phyloP scores from a whole-genome alignment of 2,797 vertebrate genomes.

The Syngnathus acus region DNA sequence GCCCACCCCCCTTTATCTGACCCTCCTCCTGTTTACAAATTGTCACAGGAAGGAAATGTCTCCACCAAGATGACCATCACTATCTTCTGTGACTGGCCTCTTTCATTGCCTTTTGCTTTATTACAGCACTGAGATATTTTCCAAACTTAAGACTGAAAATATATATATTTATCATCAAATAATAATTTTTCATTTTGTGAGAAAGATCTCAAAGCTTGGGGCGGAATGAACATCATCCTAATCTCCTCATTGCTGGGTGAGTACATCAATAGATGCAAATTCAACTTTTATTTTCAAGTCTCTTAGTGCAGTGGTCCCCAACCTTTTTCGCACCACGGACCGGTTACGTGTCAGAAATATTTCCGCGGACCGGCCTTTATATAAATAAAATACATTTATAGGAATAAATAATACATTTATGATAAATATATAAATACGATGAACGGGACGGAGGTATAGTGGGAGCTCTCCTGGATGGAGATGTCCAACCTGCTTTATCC shows the following conservation, averaged over 20 bases:
- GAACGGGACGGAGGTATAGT: constrained; percentile 65
- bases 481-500: constrained; percentile 63
- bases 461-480: constrained; percentile 74
- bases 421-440: no score
- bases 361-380: no score
- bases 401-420: no score
- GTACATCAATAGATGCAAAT: constrained; percentile 16
- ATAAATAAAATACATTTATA: no score
- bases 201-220: not conserved
- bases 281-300: not conserved
- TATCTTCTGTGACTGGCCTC: constrained; percentile 19
- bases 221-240: constrained; percentile 29
- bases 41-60: constrained; percentile 57
- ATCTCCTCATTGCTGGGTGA: constrained; percentile 47
- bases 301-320: no score
- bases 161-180: no score
- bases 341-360: no score
- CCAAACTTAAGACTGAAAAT: not conserved
- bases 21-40: constrained; percentile 29
- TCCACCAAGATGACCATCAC: constrained; percentile 59
- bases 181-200: not conserved
- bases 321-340: no score
- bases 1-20: constrained; percentile 1
- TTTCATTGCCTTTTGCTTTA: constrained; percentile 7
- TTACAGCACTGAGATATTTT: not conserved